These are phyloP conservation scores for Euschistus heros DNA, from an alignment of 1,140 invertebrate genomes.

Conservation along the genomic window DNA sequence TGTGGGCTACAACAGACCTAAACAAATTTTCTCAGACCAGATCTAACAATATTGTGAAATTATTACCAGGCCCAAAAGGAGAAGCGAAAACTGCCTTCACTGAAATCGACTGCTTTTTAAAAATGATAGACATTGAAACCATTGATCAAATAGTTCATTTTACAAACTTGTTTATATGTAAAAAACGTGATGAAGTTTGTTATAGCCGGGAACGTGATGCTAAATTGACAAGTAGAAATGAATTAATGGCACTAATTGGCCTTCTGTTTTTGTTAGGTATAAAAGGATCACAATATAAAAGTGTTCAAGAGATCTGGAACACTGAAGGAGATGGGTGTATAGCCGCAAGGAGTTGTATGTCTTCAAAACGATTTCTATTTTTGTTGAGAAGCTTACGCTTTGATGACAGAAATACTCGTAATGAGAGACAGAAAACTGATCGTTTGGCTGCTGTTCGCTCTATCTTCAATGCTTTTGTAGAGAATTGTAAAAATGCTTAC, in stretches of 20 bases:
- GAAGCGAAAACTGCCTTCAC: too few relatives aligned
- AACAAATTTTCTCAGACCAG: too few relatives aligned
- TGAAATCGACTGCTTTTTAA: too few relatives aligned
- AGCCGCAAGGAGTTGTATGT: neutral
- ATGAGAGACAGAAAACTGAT: slow-evolving; percentile 30
- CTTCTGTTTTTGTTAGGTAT: neutral
- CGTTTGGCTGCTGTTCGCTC: slow-evolving; percentile 27
- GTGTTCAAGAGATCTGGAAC: neutral
- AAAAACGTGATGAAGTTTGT: neutral
- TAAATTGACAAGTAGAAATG: neutral
- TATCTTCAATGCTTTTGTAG: slow-evolving; percentile 32
- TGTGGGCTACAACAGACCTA: too few relatives aligned
- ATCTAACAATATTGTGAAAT: too few relatives aligned
- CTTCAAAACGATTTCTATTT: slow-evolving; percentile 31
- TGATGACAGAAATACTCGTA: slow-evolving; percentile 31
- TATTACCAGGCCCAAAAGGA: too few relatives aligned
- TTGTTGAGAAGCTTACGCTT: slow-evolving; percentile 32
- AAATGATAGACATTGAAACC: neutral
- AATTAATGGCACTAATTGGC: neutral
- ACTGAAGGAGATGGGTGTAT: neutral
- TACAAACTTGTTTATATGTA: neutral
- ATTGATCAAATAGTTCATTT: neutral
- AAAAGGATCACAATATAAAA: neutral
- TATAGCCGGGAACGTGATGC: neutral
- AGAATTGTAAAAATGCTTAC: slow-evolving; percentile 30